Evolutionary conservation across 1,140 invertebrate species (phyloP).

Genomic region (Drosophila elegans): DNA sequence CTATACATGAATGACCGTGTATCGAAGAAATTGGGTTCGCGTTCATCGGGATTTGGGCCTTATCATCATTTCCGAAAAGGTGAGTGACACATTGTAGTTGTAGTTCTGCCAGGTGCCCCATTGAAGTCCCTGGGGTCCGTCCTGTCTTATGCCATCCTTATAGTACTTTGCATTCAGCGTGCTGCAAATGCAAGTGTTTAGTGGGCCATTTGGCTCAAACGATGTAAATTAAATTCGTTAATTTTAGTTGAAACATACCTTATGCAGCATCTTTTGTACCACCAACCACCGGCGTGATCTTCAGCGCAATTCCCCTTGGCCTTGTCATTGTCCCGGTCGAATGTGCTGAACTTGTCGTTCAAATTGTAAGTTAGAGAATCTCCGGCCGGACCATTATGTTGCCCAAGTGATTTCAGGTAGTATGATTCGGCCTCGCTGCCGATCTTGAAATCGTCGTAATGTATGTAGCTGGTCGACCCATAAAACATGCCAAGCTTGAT

Average conservation of each 20-base stretch:
- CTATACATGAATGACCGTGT: too few species aligned
- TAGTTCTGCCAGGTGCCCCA: not conserved
- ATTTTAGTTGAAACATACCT: not conserved
- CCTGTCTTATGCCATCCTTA: not conserved
- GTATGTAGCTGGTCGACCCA: not conserved
- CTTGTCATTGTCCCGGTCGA: constrained; percentile 1
- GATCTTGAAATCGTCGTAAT: constrained; percentile 3
- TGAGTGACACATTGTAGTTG: not conserved
- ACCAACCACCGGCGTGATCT: not conserved
- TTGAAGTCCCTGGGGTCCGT: not conserved
- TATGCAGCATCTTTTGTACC: not conserved
- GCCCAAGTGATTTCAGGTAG: not conserved
- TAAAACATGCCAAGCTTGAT: not conserved
- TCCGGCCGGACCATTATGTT: not conserved
- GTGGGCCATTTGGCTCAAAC: too few species aligned
- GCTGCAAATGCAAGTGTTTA: not conserved
- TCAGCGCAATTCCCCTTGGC: not conserved
- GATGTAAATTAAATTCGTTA: too few species aligned
- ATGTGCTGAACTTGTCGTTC: not conserved
- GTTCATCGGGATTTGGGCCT: not conserved
- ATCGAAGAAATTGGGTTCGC: too few species aligned
- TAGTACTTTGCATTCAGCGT: not conserved
- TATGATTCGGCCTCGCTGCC: constrained; percentile 1
- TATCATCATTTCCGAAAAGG: not conserved
- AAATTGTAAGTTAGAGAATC: not conserved